Conservation (phyloP, 53 echinoderm and acorn worm species). For the Mesocentrotus franciscanus region DNA sequence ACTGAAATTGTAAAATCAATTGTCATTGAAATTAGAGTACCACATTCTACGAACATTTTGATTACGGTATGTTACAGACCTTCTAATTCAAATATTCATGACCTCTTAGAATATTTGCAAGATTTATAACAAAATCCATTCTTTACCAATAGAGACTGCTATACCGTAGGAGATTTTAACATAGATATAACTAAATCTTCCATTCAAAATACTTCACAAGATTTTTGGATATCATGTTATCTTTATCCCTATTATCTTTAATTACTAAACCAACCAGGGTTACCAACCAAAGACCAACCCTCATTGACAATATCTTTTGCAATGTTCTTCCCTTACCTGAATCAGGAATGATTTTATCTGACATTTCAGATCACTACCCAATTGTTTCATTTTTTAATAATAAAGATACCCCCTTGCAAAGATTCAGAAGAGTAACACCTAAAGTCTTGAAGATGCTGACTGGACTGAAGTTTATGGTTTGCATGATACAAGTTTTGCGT, state of each 20-base stretch:
- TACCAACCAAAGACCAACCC: neutral
- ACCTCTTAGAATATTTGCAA: neutral
- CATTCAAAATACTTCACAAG: neutral
- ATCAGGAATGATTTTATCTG: neutral
- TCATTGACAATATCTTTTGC: neutral
- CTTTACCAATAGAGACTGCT: neutral
- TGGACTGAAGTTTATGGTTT: slow-evolving; percentile 32
- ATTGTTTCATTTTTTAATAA: neutral
- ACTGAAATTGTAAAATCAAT: neutral
- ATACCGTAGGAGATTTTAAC: neutral
- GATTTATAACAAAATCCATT: neutral
- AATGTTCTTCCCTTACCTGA: neutral
- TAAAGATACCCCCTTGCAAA: neutral
- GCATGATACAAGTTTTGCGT: no score
- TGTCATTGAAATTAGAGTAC: slow-evolving; percentile 6
- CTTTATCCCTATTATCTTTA: neutral
- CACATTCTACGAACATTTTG: neutral
- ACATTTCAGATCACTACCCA: neutral
- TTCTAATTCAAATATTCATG: neutral
- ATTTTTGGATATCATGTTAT: slow-evolving; percentile 12
- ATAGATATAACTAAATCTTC: neutral
- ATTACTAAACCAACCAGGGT: neutral
- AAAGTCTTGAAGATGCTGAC: no score
- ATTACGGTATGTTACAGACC: neutral
- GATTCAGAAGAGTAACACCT: neutral